Evolutionary conservation across 1,140 invertebrate species (phyloP).

Genomic region (Augochlora pura): DNA sequence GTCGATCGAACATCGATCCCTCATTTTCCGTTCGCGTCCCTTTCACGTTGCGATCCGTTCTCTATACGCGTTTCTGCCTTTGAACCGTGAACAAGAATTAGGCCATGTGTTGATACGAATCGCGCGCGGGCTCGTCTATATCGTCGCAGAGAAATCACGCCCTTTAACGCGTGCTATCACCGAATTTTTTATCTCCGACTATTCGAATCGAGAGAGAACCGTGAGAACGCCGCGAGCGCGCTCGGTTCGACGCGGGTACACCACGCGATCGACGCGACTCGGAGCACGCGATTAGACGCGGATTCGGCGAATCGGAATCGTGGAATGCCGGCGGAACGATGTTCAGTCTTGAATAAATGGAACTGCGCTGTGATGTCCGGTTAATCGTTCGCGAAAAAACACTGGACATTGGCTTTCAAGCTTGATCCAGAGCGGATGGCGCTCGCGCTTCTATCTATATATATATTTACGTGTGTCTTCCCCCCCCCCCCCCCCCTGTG

Average conservation of each 20-base stretch:
- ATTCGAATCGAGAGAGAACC: not conserved
- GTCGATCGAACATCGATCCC: conserved; percentile 52
- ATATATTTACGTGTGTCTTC: not conserved
- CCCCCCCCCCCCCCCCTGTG: too few relatives aligned
- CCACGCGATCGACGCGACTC: conserved; percentile 26
- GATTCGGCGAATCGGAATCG: not conserved
- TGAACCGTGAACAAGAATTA: too few relatives aligned
- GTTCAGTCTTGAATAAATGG: conserved; percentile 49
- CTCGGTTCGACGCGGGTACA: conserved; percentile 6
- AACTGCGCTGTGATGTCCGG: conserved; percentile 34
- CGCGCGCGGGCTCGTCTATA: too few relatives aligned
- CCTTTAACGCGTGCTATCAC: too few relatives aligned
- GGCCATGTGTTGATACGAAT: too few relatives aligned
- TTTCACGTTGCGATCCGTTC: too few relatives aligned
- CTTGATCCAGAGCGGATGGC: conserved; percentile 51
- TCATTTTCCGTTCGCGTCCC: not conserved
- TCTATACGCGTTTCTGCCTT: too few relatives aligned
- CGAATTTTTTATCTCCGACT: too few relatives aligned
- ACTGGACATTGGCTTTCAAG: conserved; percentile 39
- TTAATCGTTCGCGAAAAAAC: not conserved
- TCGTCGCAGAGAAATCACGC: too few relatives aligned
- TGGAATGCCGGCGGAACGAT: conserved; percentile 35
- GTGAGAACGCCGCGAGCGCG: not conserved
- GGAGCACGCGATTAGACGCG: conserved; percentile 26
- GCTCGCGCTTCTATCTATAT: conserved; percentile 1